A percentile compares a stretch with the other conserved stretches of the same genome.
Evolutionary conservation across 1,140 invertebrate species (phyloP).

Genomic region (Hormaphis cornu): DNA sequence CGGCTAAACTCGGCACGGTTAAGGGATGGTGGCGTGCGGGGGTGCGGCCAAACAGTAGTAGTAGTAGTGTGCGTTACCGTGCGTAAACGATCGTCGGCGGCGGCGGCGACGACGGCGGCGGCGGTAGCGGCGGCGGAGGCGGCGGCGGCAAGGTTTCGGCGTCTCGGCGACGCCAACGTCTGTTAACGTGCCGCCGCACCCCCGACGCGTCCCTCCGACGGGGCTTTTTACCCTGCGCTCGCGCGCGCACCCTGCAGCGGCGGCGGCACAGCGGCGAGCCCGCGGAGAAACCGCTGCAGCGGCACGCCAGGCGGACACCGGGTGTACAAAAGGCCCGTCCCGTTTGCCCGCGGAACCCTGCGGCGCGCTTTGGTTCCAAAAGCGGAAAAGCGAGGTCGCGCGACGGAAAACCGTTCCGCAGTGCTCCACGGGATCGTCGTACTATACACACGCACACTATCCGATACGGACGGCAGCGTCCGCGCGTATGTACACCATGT

Average conservation of each 20-base stretch:
- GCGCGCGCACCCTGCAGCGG: too few species aligned
- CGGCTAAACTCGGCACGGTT: too few species aligned
- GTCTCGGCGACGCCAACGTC: slow-evolving; percentile 30
- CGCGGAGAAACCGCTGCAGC: neutral
- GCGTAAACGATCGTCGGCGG: slow-evolving; percentile 24
- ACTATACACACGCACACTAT: too few species aligned
- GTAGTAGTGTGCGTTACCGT: slow-evolving; percentile 24
- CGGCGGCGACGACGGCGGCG: neutral
- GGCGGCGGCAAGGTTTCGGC: slow-evolving; percentile 8
- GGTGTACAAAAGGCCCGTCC: too few species aligned
- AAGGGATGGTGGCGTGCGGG: neutral
- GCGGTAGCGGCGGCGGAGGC: neutral
- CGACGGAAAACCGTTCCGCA: too few species aligned
- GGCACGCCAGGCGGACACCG: too few species aligned
- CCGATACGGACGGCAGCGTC: too few species aligned
- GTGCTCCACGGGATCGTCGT: too few species aligned
- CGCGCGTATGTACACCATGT: too few species aligned
- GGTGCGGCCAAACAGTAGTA: neutral
- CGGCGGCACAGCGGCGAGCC: neutral
- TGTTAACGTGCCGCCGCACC: neutral
- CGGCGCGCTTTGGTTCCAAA: too few species aligned
- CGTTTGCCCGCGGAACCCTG: too few species aligned
- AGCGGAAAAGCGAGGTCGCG: too few species aligned
- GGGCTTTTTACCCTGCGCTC: neutral
- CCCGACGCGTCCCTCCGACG: neutral